Base-by-base conservation (phyloP, 2,113 vertebrate species). In the Paramormyrops kingsleyae region DNA sequence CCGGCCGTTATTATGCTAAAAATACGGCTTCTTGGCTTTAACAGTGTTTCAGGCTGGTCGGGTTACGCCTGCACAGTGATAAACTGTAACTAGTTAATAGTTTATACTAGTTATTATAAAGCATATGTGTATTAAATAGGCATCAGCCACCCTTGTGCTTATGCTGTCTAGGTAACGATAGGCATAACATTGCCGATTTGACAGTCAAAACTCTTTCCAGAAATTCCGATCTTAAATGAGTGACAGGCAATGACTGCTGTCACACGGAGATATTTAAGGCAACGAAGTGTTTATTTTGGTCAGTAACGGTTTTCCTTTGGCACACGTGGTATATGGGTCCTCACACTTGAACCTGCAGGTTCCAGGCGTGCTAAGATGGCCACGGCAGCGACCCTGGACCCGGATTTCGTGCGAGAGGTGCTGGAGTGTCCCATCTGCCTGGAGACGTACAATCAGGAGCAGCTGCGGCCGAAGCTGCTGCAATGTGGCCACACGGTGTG, bases 401-500 rank as follows among this genome's bases (percentile, higher is more conserved):
- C 97, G 0, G 98, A 99, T 2, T 94, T 98, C 0, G 96, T 99
- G 90, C 97, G 98, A 47, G 98, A 99, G 93, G 97, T 99, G 42
- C 95, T 99, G 83, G 98, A 99, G 92, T 99, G 98, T 91, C 98
- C 98, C 10, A 99, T 99, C 89, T 99, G 98, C 93, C 96, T 99
- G 95, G 98, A 99, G 92, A 98, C 98, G 83, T 99, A 98, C 94
- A 98, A 96, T 0, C 97, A 97, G 93, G 97, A 98, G 59, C 96
- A 97, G 87, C 94, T 99, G 92, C 96, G 98, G 91, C 98, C 98
- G 88, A 99, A 99, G 90, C 97, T 99, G 9, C 94, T 99, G 87
- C 98, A 99, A 93, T 99, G 98, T 0, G 98, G 98, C 62, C 98
- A 99, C 89, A 98, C 98, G 2, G 97, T 98, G 91, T 99, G 98